Evolutionary conservation across 2,888 invertebrate genomes (phyloP), one percentile per base, ranked within the genome.

Genomic region (Drosophila macrothrix): DNA sequence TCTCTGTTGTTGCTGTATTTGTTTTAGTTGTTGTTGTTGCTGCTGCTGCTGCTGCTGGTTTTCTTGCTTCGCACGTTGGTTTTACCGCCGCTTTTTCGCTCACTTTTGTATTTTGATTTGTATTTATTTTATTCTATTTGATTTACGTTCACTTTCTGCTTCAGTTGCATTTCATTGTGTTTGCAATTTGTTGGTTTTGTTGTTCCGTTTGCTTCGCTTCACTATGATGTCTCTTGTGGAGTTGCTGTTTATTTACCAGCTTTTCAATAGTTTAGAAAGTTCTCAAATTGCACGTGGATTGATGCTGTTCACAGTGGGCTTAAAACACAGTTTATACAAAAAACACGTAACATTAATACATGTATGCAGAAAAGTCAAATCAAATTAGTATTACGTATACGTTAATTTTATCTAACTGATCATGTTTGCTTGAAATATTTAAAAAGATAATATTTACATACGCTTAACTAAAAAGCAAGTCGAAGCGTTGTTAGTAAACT

Each of bases 121-220:
- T 67, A 39, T 75, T 68, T 79, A 65, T 67, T 80, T 73, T 66
- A 70, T 76, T 75, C 77, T 68, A 68, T 76, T 67, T 77, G 64
- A 76, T 76, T 72, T 79, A 74, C 79, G 67, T 76, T 84, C 79
- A 89, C 82, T 79, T 87, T 89, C 76, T 70, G 85, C 77, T 55
- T 82, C 80, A 72, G 69, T 62, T 75, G 76, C 79, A 81, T 69
- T 88, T 72, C 67, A 83, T 85, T 76, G 69, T 61, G 55, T 78
- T 80, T 65, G 52, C 61, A 53, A 43, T 66, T 75, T 63, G 70
- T 76, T 66, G 53, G 41, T 52, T 67, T 60, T 67, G 43, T 49
- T 46, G 19, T 41, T 67, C 33, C 49, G 29, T 50, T 77, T 54
- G 39, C 39, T 29, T 61, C 62, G 75, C 46, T 62, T 70, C 56